These are phyloP conservation scores for Corythornis cristatus DNA, from an alignment of 2,113 vertebrate species.

Conservation along the genomic window DNA sequence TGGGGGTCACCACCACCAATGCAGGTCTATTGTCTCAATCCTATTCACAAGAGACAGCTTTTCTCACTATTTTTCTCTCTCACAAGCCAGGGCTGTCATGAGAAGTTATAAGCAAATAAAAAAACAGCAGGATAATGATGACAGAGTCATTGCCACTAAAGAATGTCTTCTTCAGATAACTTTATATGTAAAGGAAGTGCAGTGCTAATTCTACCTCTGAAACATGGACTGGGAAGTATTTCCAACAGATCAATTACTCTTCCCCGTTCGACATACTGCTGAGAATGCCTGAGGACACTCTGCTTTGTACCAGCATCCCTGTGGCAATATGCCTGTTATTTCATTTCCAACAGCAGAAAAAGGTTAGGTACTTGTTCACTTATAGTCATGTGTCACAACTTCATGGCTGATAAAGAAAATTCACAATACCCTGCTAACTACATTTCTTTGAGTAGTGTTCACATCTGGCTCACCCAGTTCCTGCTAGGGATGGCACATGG, in stretches of 20 bases:
- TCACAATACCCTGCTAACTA: background rate
- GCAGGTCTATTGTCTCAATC: background rate
- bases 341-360: background rate
- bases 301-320: background rate
- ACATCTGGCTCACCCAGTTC: background rate
- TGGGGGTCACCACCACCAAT: background rate
- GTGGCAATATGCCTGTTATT: background rate
- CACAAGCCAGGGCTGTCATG: background rate
- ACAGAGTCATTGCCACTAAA: background rate
- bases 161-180: background rate
- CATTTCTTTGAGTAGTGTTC: background rate
- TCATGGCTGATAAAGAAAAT: background rate
- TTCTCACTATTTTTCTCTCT: background rate
- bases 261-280: background rate
- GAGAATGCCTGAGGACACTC: background rate
- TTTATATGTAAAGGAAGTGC: conserved; percentile 13
- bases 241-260: conserved; percentile 34
- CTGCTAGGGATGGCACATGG: background rate
- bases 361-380: background rate
- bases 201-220: background rate
- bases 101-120: background rate
- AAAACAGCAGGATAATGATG: background rate
- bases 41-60: background rate
- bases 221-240: background rate
- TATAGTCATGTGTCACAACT: background rate